Evolutionary conservation across 2,797 vertebrate species (phyloP).

Genomic region (Poeciliopsis turneri): DNA sequence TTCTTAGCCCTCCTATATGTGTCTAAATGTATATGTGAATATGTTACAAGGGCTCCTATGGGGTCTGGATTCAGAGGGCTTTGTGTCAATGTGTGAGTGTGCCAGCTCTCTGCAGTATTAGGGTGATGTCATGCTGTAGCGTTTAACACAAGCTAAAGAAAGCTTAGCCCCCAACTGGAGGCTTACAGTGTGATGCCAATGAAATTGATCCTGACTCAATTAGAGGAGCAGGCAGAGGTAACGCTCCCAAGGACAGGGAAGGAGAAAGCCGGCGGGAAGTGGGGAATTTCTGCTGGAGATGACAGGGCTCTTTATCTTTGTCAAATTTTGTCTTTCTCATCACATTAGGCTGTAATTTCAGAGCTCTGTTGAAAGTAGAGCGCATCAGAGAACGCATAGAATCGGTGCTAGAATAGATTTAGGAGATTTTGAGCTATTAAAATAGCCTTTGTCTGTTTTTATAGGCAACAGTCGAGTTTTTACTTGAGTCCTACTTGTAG

Average conservation of each 20-base stretch:
- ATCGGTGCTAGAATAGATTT: constrained; percentile 19
- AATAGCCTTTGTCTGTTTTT: constrained; percentile 13
- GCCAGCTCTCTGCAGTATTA: constrained; percentile 72
- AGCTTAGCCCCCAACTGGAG: constrained; percentile 78
- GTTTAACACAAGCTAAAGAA: constrained; percentile 82
- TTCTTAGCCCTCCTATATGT: constrained; percentile 1
- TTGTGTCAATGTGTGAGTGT: constrained; percentile 51
- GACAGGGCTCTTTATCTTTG: constrained; percentile 45
- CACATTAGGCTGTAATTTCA: constrained; percentile 40
- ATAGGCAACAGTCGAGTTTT: background rate
- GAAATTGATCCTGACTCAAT: constrained; percentile 81
- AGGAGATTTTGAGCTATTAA: constrained; percentile 26
- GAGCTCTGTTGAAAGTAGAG: constrained; percentile 16
- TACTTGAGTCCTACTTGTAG: background rate
- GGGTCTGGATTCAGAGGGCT: constrained; percentile 38
- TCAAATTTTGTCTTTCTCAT: constrained; percentile 46
- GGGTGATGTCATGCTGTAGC: constrained; percentile 81
- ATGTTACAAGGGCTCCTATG: constrained; percentile 49
- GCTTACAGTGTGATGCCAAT: constrained; percentile 75
- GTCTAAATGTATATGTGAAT: constrained; percentile 31
- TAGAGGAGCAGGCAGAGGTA: constrained; percentile 69
- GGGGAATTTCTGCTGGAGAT: constrained; percentile 47
- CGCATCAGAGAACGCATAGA: constrained; percentile 15
- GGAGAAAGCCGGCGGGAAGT: constrained; percentile 42
- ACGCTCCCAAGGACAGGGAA: constrained; percentile 73